Conservation (phyloP, 2,113 vertebrate species). For the Cebidichthys violaceus region DNA sequence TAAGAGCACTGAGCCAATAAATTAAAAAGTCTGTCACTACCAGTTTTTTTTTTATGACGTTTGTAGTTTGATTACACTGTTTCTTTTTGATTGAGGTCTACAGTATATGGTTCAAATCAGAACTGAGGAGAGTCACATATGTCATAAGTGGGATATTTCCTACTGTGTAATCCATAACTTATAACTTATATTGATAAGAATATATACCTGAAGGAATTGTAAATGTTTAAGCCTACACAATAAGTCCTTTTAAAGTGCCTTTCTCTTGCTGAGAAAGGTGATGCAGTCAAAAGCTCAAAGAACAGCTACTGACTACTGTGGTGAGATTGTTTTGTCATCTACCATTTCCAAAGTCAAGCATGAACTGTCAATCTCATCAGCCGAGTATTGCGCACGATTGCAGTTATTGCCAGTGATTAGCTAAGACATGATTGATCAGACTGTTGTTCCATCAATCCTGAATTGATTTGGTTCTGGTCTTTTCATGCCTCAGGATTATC, state of each 20-base stretch:
- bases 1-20: conserved; percentile 33
- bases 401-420: not conserved
- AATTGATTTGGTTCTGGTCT: not conserved
- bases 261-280: not conserved
- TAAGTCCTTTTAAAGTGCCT: not conserved
- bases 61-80: not conserved
- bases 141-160: not conserved
- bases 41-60: not conserved
- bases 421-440: conserved; percentile 1
- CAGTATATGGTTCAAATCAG: not conserved
- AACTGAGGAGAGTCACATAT: not conserved
- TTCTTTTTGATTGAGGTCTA: not conserved
- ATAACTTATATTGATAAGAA: not conserved
- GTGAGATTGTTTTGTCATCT: not conserved
- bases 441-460: not conserved
- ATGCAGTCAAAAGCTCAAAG: not conserved
- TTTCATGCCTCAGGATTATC: not conserved
- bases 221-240: not conserved
- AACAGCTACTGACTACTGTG: not conserved
- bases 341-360: not conserved
- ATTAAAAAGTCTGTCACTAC: conserved; percentile 5
- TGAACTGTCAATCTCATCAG: not conserved
- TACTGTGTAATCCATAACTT: not conserved
- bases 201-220: not conserved
- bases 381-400: not conserved